Conservation (phyloP, 2,888 invertebrate genomes). For the Ormyrus pomaceus region DNA sequence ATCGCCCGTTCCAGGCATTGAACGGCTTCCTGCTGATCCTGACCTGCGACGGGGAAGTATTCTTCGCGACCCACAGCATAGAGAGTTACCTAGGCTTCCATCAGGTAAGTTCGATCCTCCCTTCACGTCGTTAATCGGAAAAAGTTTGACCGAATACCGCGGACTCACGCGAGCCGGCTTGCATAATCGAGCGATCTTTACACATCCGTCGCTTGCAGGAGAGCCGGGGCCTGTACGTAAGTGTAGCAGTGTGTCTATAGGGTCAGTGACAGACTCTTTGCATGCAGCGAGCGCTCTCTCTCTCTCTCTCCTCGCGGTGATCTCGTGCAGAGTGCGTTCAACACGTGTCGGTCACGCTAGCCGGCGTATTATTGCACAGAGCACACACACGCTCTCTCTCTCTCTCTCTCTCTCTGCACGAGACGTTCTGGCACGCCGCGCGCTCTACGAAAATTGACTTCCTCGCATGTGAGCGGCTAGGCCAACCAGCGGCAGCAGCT, state of each 20-base stretch:
- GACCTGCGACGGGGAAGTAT: constrained; percentile 99
- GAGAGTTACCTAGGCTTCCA: constrained; percentile 99
- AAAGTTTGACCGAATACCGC: background rate
- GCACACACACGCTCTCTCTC: background rate
- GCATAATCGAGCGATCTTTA: too few species aligned
- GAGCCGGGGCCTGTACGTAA: background rate
- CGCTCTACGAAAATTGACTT: constrained; percentile 12
- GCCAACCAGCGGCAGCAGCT: too few species aligned
- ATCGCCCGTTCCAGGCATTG: constrained; percentile 86
- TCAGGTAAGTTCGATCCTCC: constrained; percentile 83
- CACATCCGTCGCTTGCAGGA: background rate
- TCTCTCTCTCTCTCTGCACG: background rate
- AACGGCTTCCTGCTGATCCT: constrained; percentile 99
- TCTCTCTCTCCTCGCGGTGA: background rate
- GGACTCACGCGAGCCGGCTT: background rate
- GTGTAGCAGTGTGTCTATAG: background rate
- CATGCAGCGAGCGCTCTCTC: constrained; percentile 21
- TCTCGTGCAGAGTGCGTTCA: constrained; percentile 60
- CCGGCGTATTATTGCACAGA: too few species aligned
- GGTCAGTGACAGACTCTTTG: constrained; percentile 34
- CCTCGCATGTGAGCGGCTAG: background rate
- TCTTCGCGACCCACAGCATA: constrained; percentile 99
- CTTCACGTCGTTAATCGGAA: background rate
- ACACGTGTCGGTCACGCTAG: constrained; percentile 69
- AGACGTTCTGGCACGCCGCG: background rate